Conservation (phyloP, 1,140 invertebrate genomes). For the Papilio machaon region DNA sequence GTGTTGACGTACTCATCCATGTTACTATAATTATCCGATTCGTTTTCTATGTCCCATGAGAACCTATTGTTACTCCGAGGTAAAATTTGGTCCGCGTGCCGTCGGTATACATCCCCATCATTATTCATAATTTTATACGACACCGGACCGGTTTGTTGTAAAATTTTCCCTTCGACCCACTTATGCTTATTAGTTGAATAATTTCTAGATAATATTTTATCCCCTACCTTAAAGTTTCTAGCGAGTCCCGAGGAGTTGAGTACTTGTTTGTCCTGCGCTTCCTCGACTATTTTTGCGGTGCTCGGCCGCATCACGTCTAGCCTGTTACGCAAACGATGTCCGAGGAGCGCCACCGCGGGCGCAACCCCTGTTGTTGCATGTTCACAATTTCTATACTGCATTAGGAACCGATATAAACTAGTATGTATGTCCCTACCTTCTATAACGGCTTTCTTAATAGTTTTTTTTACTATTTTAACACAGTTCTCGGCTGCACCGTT, state of each 20-base stretch:
- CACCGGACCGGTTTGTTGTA: constrained; percentile 20
- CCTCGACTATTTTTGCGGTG: background rate
- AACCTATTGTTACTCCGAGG: constrained; percentile 9
- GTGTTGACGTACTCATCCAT: too few species aligned
- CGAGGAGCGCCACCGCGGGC: constrained; percentile 43
- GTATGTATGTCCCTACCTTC: constrained; percentile 36
- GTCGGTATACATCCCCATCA: background rate
- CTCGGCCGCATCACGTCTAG: constrained; percentile 39
- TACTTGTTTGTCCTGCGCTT: constrained; percentile 29
- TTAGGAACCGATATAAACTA: constrained; percentile 42
- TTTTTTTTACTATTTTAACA: constrained; percentile 64
- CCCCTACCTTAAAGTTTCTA: constrained; percentile 8
- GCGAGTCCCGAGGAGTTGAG: background rate
- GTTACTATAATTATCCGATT: background rate
- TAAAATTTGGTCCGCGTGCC: constrained; percentile 34
- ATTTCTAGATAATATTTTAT: background rate
- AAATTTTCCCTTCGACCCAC: constrained; percentile 11
- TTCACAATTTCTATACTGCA: constrained; percentile 47
- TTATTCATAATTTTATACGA: constrained; percentile 24
- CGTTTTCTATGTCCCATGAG: constrained; percentile 27
- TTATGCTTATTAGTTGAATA: background rate
- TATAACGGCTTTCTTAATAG: constrained; percentile 51
- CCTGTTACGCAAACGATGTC: constrained; percentile 39
- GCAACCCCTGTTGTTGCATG: constrained; percentile 45
- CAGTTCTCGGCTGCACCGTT: constrained; percentile 64